These are phyloP conservation scores for Helobdella robusta DNA, from an alignment of 2,888 invertebrate genomes.

Conservation along the genomic window DNA sequence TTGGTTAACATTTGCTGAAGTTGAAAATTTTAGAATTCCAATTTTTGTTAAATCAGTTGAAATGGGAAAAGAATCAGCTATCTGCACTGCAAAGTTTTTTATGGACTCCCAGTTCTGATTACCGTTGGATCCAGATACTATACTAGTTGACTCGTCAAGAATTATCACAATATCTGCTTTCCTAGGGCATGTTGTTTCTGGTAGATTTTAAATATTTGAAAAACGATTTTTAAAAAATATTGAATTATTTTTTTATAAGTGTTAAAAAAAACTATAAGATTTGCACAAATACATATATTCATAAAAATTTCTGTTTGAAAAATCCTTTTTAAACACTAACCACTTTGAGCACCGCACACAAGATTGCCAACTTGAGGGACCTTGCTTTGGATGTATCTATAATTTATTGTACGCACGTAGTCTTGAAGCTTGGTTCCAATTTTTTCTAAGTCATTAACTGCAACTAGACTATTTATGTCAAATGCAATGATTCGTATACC, in stretches of 20 bases:
- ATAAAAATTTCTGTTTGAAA: too few species aligned
- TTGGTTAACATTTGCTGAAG: not conserved
- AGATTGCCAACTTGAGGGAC: conserved; percentile 15
- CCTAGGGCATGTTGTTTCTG: conserved; percentile 25
- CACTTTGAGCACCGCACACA: conserved; percentile 23
- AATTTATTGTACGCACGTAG: conserved; percentile 10
- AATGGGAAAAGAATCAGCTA: conserved; percentile 24
- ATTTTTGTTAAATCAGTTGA: conserved; percentile 19
- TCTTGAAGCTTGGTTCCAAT: conserved; percentile 14
- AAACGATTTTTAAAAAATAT: not conserved
- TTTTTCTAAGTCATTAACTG: conserved; percentile 4
- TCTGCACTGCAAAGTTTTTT: conserved; percentile 22
- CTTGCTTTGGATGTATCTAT: conserved; percentile 16
- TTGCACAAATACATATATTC: too few species aligned
- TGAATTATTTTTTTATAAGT: not conserved
- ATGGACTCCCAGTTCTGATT: conserved; percentile 27
- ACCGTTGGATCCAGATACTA: conserved; percentile 9
- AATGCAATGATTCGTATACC: conserved; percentile 22
- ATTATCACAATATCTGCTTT: conserved; percentile 26
- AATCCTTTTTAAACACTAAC: too few species aligned
- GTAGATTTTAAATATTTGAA: not conserved
- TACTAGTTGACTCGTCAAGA: conserved; percentile 29
- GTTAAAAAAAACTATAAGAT: not conserved
- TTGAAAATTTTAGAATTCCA: conserved; percentile 25
- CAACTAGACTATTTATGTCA: conserved; percentile 8